Evolutionary conservation across 2,113 vertebrate species (phyloP), one percentile per base, ranked within the genome.

Genomic region (Tor tambroides): DNA sequence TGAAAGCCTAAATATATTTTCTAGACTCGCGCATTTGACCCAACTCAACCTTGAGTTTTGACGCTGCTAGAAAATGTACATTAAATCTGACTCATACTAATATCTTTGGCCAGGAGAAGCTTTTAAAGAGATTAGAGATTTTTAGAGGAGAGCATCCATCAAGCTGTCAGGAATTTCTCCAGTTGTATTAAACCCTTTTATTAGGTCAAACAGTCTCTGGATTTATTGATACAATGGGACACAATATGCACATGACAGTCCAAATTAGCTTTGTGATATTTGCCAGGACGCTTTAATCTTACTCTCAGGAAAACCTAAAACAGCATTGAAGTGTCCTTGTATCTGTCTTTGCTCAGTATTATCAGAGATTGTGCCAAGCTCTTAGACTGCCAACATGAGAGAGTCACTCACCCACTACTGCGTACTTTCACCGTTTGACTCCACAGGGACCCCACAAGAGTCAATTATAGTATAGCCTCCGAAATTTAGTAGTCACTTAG

Each of bases 91-190:
- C 74, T 84, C 63, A 86, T 84, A 46, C 26, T 74, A 32, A 61
- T 26, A 54, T 80, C 72, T 90, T 82, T 71, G 38, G 87, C 76
- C 85, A 88, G 74, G 49, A 76, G 79, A 88, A 85, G 89, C 89
- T 88, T 88, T 88, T 87, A 87, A 67, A 87, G 41, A 88, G 82
- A 88, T 90, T 86, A 83, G 28, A 49, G 85, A 41, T 41, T 76
- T 89, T 75, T 35, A 56, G 59, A 61, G 59, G 32, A 85, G n/a
- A 84, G 11, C 74, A 46, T 78, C 77, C 87, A 85, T 85, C 89
- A 90, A 84, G 21, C 69, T 63, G 35, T 85, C 61, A 59, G 19
- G 5, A 75, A 74, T 46, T 86, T 74, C 54, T 72, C 71, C 38
- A n/a, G n/a, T 32, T 32, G 77, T 71, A 78, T 67, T 49, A 72